phyloP scores from a whole-genome alignment of 1,140 invertebrate species.

The roundworm (Caenorhabditis elegans) region WBcel235 BX284606.5:9963001-9963500 shows the following conservation, averaged over 20 bases:
- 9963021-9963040: slow-evolving; percentile 81
- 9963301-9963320: background rate
- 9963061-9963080: slow-evolving; percentile 78
- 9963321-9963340: background rate
- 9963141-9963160: slow-evolving; percentile 33
- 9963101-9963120: background rate
- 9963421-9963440: slow-evolving; percentile 36
- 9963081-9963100: slow-evolving; percentile 52
- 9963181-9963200: slow-evolving; percentile 19
- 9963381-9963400: slow-evolving; percentile 1
- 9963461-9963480: slow-evolving; percentile 42
- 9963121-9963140: slow-evolving; percentile 35
- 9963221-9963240: background rate
- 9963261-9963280: background rate
- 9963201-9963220: background rate
- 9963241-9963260: background rate
- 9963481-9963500: slow-evolving; percentile 34
- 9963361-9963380: slow-evolving; percentile 10
- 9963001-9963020: slow-evolving; percentile 82
- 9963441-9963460: slow-evolving; percentile 38
- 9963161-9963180: slow-evolving; percentile 27
- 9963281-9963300: background rate
- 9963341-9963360: background rate
- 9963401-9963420: background rate
- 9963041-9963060: slow-evolving; percentile 80